Evolutionary conservation across 30 jellyfish, hydroid and myxozoan genomes (phyloP), one percentile per base, ranked within the genome.

Genomic region (Hydractinia echinata): DNA sequence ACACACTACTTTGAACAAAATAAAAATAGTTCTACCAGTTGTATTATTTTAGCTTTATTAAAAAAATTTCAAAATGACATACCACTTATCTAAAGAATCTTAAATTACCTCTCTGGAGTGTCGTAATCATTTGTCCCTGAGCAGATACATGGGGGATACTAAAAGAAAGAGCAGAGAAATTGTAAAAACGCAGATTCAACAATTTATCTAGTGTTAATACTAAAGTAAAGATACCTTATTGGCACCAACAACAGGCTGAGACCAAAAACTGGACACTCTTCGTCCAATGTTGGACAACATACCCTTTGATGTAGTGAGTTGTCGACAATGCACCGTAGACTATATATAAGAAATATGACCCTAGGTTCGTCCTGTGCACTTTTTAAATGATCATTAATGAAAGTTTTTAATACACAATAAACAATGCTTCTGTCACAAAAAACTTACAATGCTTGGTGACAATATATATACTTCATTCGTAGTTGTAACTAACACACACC

Each of bases 251-350:
- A 66, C 54, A 16, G 87, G 81, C 55, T 77, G 85, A 10, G 58
- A 30, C 87, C 87, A 80, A 79, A 85, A 91, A 15, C 90, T 79
- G 19, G 97, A 81, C 94, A 91, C 82, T 79, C 87, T 84, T 16
- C 95, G 89, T 44, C 96, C 91, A 48, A 91, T 73, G 14, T 94
- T 91, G 19, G 97, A 85, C 19, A 91, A 54, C 88, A 91, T 76
- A 8, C 97, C 97, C 78, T 89, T 81, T 6, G 91, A 55, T 6
- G 78, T 87, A 82, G 61, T 76, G 58, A 86, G 18, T 11, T 76
- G 77, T 66, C 84, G 87, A 66, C 88, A 91, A 4, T 76, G 76
- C 39, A 91, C 72, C 56, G 66, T 53, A 52, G 90, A 50, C 95
- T 85, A 56, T 5, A 50, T 30, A 30, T 30, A 30, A 30, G 44